Evolutionary conservation across 2,113 vertebrate genomes (phyloP), one percentile per base, ranked within the genome.

Genomic region (Cariama cristata): DNA sequence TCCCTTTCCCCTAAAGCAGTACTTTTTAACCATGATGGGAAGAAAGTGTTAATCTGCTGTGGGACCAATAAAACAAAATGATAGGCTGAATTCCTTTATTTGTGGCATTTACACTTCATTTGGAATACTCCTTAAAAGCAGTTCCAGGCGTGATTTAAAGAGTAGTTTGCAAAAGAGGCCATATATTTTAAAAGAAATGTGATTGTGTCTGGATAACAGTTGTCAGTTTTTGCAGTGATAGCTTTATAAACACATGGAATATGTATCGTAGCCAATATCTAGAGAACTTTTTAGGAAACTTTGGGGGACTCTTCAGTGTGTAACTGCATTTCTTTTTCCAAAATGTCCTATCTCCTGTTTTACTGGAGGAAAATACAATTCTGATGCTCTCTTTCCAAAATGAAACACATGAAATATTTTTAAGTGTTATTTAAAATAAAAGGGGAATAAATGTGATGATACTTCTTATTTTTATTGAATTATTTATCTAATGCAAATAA

Each of bases 301-400:
- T 52, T 2, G 3, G 18, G 20, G 9, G 15, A n/a, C 32, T 68
- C 26, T 86, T 93, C 30, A 50, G 14, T 33, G 27, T 0, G 0
- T 79, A 68, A 72, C 8, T 3, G 23, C 3, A 1, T 56, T 92
- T 90, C 9, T 80, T 84, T 76, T 68, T 42, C n/a, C 26, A 44
- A 27, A 73, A 32, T 20, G 56, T 64, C 14, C 7, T 38, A 2
- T 79, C 21, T 80, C 6, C 28, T 60, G 14, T 44, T 56, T 58
- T 56, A 30, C 16, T 77, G 27, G 11, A 66, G 64, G 9, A 56
- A 64, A 56, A 42, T 45, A 60, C 50, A 74, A 32, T 42, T 44
- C 11, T 30, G 30, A 14, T 69, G 30, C 19, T 81, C 2, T 81
- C 1, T 26, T 74, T 53, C 56, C 8, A 52, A 53, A 76, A 6